Base-by-base conservation (phyloP, 2,113 vertebrate species). In the Trochalopteron elliotii region DNA sequence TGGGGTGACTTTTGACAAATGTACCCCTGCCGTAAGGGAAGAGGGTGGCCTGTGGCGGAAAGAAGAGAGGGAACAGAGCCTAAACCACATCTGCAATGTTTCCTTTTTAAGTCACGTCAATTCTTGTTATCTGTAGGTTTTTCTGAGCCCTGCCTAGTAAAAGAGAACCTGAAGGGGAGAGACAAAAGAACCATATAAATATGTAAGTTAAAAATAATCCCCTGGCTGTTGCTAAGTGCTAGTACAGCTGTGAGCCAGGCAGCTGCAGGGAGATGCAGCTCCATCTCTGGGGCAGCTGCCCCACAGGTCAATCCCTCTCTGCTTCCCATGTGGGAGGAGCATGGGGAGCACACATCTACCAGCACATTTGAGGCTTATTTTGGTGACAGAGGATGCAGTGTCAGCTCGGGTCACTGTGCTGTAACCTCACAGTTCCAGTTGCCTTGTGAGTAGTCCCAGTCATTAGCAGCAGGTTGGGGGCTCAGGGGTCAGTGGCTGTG, bases 201-300 rank as follows among this genome's bases (percentile, higher is more conserved):
- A 12, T 61, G 30, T 67, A 92, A 81, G 60, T 53, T 94, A 83
- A 93, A 89, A 95, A 60, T 45, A 90, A 47, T 74, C 39, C 76
- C 82, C 76, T 68, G n/a, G 14, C 50, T 87, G 49, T 44, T 68
- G 47, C 56, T 59, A 52, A 70, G 85, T 87, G 56, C 71, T 76
- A 16, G 37, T 69, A 67, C 30, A 47, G 68, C 78, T 5, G 5
- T 59, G 50, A 77, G 44, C n/a, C 57, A 6, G 39, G 42, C 90
- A 68, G 59, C 74, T 72, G 82, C 2, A 2, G 67, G 45, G 81
- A 60, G 35, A 63, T 21, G 49, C 4, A 7, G 30, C 72, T 69
- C 45, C 0, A 0, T 40, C n/a, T 45, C 74, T 37, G n/a, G 64
- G 22, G 30, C 0, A 0, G 33, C 63, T 60, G 27, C 60, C 65